Evolutionary conservation across 1,140 invertebrate genomes (phyloP).

Genomic region (Mya arenaria): DNA sequence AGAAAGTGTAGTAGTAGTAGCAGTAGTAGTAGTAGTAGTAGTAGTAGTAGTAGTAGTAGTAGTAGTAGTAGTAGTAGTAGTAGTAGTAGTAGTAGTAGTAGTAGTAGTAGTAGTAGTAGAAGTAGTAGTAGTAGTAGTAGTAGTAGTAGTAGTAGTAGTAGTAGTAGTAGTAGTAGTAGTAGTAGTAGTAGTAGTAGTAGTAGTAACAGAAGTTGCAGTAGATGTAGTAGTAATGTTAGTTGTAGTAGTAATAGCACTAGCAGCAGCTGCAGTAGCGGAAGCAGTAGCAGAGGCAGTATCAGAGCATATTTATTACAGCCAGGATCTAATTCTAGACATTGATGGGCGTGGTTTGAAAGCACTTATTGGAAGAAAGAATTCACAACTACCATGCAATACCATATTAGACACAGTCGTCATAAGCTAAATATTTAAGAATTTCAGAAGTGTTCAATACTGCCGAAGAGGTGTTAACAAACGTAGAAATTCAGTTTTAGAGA

Average conservation of each 20-base stretch:
- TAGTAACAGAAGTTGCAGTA: neutral
- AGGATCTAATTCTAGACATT: too few relatives aligned
- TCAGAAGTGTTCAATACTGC: too few relatives aligned
- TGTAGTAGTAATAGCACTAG: neutral
- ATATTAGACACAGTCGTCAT: too few relatives aligned
- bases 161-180: neutral
- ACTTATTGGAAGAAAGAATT: too few relatives aligned
- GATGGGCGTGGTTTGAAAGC: too few relatives aligned
- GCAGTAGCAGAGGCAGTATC: neutral
- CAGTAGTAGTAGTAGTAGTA: neutral
- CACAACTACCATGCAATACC: too few relatives aligned
- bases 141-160: slow-evolving; percentile 17
- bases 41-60: slow-evolving; percentile 24
- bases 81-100: slow-evolving; percentile 30
- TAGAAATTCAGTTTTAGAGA: too few relatives aligned
- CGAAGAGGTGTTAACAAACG: too few relatives aligned
- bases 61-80: slow-evolving; percentile 24
- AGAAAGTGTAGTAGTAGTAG: neutral
- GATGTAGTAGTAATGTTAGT: neutral
- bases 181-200: slow-evolving; percentile 1
- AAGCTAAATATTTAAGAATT: too few relatives aligned
- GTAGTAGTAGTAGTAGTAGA: neutral
- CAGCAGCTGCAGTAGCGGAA: neutral
- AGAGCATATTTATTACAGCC: too few relatives aligned
- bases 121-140: slow-evolving; percentile 3